Evolutionary conservation across 2,797 vertebrate genomes (phyloP).

Genomic region (Melanogrammus aeglefinus): DNA sequence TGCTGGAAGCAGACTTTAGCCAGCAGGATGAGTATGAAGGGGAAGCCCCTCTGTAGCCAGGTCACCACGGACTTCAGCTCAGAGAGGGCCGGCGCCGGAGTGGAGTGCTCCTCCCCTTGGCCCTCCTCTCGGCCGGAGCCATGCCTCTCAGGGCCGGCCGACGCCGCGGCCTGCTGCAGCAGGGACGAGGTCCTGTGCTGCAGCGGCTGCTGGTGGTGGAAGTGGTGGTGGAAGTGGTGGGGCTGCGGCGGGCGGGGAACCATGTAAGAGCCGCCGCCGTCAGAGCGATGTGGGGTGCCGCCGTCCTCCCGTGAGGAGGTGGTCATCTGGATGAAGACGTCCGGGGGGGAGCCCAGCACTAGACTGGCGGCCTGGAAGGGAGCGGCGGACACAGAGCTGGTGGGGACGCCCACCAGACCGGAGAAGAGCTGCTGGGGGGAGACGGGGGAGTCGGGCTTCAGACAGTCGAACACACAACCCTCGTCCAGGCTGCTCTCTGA

Average conservation of each 20-base stretch:
- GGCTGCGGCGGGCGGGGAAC: conserved; percentile 71
- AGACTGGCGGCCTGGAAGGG: conserved; percentile 87
- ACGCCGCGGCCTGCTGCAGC: conserved; percentile 78
- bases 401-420: conserved; percentile 83
- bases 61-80: conserved; percentile 89
- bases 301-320: conserved; percentile 84
- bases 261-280: conserved; percentile 74
- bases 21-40: conserved; percentile 94
- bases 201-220: conserved; percentile 82
- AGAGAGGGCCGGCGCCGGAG: conserved; percentile 88
- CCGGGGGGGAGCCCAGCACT: conserved; percentile 85
- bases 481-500: conserved; percentile 90
- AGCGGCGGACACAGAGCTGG: conserved; percentile 77
- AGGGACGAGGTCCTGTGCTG: conserved; percentile 85
- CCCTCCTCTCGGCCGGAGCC: conserved; percentile 78
- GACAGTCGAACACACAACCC: conserved; percentile 89
- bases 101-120: conserved; percentile 76
- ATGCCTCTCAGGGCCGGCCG: conserved; percentile 78
- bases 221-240: conserved; percentile 78
- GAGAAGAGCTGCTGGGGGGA: conserved; percentile 91
- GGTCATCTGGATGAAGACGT: conserved; percentile 94
- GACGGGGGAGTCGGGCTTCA: conserved; percentile 83
- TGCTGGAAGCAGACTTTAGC: conserved; percentile 98
- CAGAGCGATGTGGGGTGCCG: conserved; percentile 63
- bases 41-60: conserved; percentile 96